A percentile compares a stretch with the other conserved stretches of the same genome.
phyloP scores from a whole-genome alignment of 2,113 vertebrate species.

The Hemiscyllium ocellatum region DNA sequence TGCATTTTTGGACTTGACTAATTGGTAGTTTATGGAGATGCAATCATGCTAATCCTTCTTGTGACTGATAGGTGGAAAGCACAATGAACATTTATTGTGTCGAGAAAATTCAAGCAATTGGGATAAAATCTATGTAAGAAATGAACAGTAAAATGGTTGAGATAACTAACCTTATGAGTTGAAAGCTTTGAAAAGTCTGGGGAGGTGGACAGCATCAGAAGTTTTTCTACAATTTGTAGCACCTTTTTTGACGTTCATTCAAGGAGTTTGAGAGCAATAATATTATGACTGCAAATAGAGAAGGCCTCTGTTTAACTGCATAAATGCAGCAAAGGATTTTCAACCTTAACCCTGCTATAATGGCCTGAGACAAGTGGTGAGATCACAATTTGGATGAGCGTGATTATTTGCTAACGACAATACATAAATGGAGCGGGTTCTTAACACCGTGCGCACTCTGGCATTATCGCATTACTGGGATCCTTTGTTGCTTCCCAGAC shows the following conservation, averaged over 20 bases:
- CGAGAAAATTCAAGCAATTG: slow-evolving; percentile 32
- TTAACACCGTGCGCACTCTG: slow-evolving; percentile 82
- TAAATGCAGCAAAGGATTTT: slow-evolving; percentile 69
- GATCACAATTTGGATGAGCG: slow-evolving; percentile 85
- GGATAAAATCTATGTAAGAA: slow-evolving; percentile 35
- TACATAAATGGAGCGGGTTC: slow-evolving; percentile 84
- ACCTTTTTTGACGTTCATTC: slow-evolving; percentile 64
- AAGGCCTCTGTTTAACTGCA: slow-evolving; percentile 64
- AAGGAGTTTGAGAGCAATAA: slow-evolving; percentile 73
- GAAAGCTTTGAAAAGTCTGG: slow-evolving; percentile 22
- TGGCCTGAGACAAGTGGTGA: slow-evolving; percentile 78
- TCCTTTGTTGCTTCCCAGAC: slow-evolving; percentile 90
- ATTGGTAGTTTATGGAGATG: slow-evolving; percentile 21
- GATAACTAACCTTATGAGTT: slow-evolving; percentile 31
- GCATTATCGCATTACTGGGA: slow-evolving; percentile 98
- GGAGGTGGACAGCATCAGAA: slow-evolving; percentile 34
- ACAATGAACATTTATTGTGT: slow-evolving; percentile 14
- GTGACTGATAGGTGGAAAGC: slow-evolving; percentile 27
- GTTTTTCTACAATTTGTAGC: slow-evolving; percentile 23
- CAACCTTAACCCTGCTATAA: slow-evolving; percentile 88
- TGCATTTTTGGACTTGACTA: slow-evolving; percentile 32
- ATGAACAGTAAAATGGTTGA: slow-evolving; percentile 28
- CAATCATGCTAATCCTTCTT: slow-evolving; percentile 23
- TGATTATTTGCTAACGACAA: slow-evolving; percentile 89
- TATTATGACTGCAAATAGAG: slow-evolving; percentile 76